Percentiles rank a stretch among this genome's conserved stretches.
These are phyloP conservation scores for Oceanites oceanicus DNA, from an alignment of 2,113 vertebrate species.

Conservation along the genomic window DNA sequence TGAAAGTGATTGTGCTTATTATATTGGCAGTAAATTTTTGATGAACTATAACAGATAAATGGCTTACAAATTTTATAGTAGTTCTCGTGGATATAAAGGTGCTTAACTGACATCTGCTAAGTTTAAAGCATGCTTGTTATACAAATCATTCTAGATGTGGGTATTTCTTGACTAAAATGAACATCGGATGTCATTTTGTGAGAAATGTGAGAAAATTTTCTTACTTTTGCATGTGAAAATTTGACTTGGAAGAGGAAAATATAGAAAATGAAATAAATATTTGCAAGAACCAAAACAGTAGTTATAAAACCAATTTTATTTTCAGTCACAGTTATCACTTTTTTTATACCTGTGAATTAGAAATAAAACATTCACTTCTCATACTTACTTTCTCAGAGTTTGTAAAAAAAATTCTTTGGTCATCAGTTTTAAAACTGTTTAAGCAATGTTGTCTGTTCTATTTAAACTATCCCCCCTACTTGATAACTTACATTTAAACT, in stretches of 20 bases:
- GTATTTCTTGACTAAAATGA: background rate
- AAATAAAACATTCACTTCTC: background rate
- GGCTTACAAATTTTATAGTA: background rate
- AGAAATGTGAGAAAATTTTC: background rate
- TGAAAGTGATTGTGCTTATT: background rate
- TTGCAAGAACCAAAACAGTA: background rate
- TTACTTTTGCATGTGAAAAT: background rate
- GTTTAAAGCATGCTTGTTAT: background rate
- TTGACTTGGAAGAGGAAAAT: background rate
- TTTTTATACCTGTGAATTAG: background rate
- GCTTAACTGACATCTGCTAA: background rate
- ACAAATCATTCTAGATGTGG: background rate
- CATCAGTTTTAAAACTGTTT: background rate
- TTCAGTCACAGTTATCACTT: background rate
- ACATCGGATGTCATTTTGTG: background rate
- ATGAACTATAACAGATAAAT: background rate
- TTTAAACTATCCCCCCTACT: fast-evolving
- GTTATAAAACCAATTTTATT: background rate
- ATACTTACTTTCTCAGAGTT: background rate
- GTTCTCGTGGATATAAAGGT: background rate
- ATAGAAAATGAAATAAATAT: background rate
- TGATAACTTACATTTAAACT: background rate
- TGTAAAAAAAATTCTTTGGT: background rate
- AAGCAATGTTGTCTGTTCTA: background rate
- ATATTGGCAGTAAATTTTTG: background rate